phyloP scores from a whole-genome alignment of 2,888 invertebrate genomes.

The Ophion costatus region DNA sequence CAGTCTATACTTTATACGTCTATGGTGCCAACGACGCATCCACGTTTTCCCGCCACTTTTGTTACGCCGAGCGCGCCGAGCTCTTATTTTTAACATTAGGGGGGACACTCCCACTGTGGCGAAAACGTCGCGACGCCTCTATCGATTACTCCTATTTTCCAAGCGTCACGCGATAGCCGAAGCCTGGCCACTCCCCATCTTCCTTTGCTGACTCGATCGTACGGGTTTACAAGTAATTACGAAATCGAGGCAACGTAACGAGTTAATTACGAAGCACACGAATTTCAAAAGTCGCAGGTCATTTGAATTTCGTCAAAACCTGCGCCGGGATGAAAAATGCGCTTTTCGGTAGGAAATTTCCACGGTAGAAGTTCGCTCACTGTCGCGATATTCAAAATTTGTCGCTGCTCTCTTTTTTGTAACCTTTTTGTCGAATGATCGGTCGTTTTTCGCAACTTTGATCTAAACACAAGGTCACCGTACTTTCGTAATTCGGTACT shows the following conservation, averaged over 20 bases:
- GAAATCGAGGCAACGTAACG: not conserved
- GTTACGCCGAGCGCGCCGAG: slow-evolving; percentile 13
- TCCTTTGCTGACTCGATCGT: not conserved
- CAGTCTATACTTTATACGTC: not conserved
- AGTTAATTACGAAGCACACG: not conserved
- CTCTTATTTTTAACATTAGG: slow-evolving; percentile 23
- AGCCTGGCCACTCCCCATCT: slow-evolving; percentile 32
- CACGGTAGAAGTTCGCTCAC: not conserved
- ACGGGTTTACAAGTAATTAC: not conserved
- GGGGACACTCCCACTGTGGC: not conserved
- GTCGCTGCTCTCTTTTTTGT: not conserved
- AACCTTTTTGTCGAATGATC: not conserved
- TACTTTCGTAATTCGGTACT: not conserved
- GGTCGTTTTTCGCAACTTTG: not conserved
- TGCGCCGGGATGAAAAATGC: not conserved
- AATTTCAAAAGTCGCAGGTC: not conserved
- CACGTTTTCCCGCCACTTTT: slow-evolving; percentile 60
- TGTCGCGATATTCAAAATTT: slow-evolving; percentile 1
- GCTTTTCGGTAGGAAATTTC: not conserved
- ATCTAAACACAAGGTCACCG: not conserved
- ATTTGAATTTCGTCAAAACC: not conserved
- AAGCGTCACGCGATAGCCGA: slow-evolving; percentile 41
- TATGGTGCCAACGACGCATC: slow-evolving; percentile 24
- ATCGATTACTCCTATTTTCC: slow-evolving; percentile 53
- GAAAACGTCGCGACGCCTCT: slow-evolving; percentile 28